Evolutionary conservation across 1,140 invertebrate genomes (phyloP), one percentile per base, ranked within the genome.

Genomic region (Bombus breviceps): DNA sequence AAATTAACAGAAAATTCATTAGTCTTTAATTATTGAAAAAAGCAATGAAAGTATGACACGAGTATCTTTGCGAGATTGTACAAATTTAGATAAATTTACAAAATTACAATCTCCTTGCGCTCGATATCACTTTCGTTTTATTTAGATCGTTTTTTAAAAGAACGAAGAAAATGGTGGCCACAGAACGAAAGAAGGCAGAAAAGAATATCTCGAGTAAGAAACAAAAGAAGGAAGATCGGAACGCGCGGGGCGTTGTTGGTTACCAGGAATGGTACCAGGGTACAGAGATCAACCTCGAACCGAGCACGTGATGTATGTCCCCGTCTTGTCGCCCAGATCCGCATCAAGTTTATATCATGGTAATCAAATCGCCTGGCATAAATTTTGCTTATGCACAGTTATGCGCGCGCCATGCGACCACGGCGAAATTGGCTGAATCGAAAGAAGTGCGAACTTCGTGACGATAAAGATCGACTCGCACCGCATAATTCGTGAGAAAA

Each of bases 361-460:
- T 95, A 95, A 95, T 95, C 95, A 95, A 95, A 95, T 95, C 93
- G 92, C 86, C 92, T 89, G 92, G 91, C 92, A 94, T 95, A 95
- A 95, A 95, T 95, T 95, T 94, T 83, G 90, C 90, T 88, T 92
- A 92, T 93, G 92, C 92, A 88, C 91, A 94, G 93, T 94, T 94
- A 94, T 93, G 91, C 90, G 90, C 90, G 71, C 78, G n/a, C 77
- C 72, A 86, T 81, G 57, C 71, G 71, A 86, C 72, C 74, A 71
- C 82, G 68, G 78, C 69, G 78, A 92, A 89, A 90, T 92, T 89
- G 85, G 87, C 86, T 84, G 74, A 89, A 92, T 90, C 83, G 86
- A 87, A 87, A 91, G 78, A 86, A 47, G 71, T 37, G 41, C 47
- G 66, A 86, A 73, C 41, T 83, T 79, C 34, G 59, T n/a, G 79